Evolutionary conservation across 2,797 vertebrate species (phyloP).

Genomic region (Melanotaenia boesemani): DNA sequence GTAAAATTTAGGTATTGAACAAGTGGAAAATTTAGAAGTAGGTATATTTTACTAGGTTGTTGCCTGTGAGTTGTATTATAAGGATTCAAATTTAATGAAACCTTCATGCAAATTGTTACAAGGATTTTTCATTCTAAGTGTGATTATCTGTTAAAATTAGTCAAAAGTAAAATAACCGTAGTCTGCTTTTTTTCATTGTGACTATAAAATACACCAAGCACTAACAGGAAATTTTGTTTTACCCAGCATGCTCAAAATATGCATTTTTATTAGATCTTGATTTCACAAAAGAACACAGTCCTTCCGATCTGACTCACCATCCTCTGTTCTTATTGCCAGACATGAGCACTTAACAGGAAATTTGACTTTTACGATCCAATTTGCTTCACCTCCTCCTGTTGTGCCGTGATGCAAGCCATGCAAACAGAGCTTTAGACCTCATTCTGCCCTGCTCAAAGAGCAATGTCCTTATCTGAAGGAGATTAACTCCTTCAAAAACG

Average conservation of each 20-base stretch:
- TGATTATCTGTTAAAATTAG: no score
- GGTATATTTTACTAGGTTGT: no score
- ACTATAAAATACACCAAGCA: background rate
- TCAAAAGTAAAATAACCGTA: no score
- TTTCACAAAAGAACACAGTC: constrained; percentile 63
- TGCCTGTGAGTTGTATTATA: no score
- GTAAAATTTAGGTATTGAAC: no score
- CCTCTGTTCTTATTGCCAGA: constrained; percentile 71
- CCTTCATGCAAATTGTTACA: no score
- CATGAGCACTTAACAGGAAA: constrained; percentile 73
- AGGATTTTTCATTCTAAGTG: no score
- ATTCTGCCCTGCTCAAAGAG: constrained; percentile 49
- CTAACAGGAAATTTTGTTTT: constrained; percentile 38
- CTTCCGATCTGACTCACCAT: constrained; percentile 63
- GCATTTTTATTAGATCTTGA: constrained; percentile 49
- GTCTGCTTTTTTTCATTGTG: no score
- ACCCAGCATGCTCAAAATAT: constrained; percentile 44
- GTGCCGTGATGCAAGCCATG: constrained; percentile 31
- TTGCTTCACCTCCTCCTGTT: constrained; percentile 61
- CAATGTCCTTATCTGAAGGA: constrained; percentile 52
- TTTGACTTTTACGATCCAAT: constrained; percentile 79
- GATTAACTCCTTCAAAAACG: constrained; percentile 45
- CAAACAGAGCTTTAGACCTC: constrained; percentile 59
- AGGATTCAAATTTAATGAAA: no score
- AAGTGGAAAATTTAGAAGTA: no score